phyloP scores from a whole-genome alignment of 1,140 invertebrate genomes.

The Drosophila jambulina region DNA sequence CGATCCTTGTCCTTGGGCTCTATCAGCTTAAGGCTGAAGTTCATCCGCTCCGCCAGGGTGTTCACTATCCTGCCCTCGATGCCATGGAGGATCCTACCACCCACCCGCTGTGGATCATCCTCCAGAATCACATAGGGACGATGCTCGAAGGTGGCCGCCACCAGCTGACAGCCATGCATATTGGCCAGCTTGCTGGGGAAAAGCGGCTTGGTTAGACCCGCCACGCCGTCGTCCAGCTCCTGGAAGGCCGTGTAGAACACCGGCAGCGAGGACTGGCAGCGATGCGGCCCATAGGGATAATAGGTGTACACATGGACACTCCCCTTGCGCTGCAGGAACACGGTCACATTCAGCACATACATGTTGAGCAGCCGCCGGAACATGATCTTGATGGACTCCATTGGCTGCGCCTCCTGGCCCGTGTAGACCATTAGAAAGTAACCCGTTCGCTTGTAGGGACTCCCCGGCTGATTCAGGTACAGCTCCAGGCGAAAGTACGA shows the following conservation, averaged over 20 bases:
- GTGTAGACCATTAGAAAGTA: conserved; percentile 72
- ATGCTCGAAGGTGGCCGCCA: conserved; percentile 53
- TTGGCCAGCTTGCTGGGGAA: conserved; percentile 60
- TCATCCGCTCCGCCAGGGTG: conserved; percentile 63
- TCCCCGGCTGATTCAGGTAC: conserved; percentile 38
- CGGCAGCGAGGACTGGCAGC: conserved; percentile 64
- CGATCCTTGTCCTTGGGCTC: conserved; percentile 46
- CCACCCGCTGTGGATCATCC: not conserved
- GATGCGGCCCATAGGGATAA: conserved; percentile 63
- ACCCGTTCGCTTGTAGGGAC: conserved; percentile 67
- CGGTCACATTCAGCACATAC: conserved; percentile 72
- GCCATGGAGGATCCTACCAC: conserved; percentile 29
- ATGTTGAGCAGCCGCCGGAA: conserved; percentile 66
- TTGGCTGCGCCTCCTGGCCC: conserved; percentile 49
- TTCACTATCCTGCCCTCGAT: conserved; percentile 69
- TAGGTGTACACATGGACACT: conserved; percentile 70
- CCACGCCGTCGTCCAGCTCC: not conserved
- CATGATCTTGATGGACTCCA: conserved; percentile 55
- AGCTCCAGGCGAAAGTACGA: conserved; percentile 60
- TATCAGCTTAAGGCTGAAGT: conserved; percentile 60
- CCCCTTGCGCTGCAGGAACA: conserved; percentile 47
- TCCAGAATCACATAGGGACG: conserved; percentile 53
- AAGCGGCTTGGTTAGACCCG: conserved; percentile 28
- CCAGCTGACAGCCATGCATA: conserved; percentile 59
- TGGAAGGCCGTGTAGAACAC: conserved; percentile 62